These are phyloP conservation scores for Oryctes rhinoceros DNA, from an alignment of 1,140 invertebrate species.

Conservation along the genomic window DNA sequence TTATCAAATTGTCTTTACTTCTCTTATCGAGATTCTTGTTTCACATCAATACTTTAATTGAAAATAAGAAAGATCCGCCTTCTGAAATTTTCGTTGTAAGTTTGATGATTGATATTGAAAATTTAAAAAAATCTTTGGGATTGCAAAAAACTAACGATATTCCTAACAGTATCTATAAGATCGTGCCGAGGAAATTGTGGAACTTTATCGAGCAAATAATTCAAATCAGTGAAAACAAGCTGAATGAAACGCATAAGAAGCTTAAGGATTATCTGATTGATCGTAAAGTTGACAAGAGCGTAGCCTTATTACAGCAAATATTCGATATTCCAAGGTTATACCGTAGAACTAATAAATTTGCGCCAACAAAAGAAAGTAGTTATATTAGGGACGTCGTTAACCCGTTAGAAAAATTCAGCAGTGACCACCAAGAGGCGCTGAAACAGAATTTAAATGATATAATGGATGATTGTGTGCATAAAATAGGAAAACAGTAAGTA, in stretches of 20 bases:
- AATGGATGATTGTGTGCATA: slow-evolving; percentile 35
- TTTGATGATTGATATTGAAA: slow-evolving; percentile 52
- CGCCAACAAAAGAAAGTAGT: slow-evolving; percentile 78
- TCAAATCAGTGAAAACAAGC: slow-evolving; percentile 57
- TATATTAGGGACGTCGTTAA: slow-evolving; percentile 79
- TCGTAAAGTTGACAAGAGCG: slow-evolving; percentile 66
- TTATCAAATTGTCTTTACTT: slow-evolving; percentile 56
- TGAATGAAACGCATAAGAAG: slow-evolving; percentile 63
- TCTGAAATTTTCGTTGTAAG: slow-evolving; percentile 52
- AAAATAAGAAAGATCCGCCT: neutral
- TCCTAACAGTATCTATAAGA: slow-evolving; percentile 49
- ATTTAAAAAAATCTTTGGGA: slow-evolving; percentile 47
- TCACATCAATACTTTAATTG: slow-evolving; percentile 48
- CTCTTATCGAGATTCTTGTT: slow-evolving; percentile 54
- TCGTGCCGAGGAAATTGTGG: slow-evolving; percentile 49
- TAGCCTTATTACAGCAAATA: slow-evolving; percentile 75
- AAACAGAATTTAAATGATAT: neutral
- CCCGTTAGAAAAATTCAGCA: slow-evolving; percentile 70
- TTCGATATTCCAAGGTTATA: slow-evolving; percentile 92
- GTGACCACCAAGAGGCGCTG: slow-evolving; percentile 62
- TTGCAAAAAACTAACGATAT: slow-evolving; percentile 44
- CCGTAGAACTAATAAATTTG: slow-evolving; percentile 89
- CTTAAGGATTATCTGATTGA: slow-evolving; percentile 63
- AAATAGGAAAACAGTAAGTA: slow-evolving; percentile 52
- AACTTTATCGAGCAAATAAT: slow-evolving; percentile 49